Conservation (phyloP, 1,140 invertebrate genomes). For the Aphidius gifuensis region DNA sequence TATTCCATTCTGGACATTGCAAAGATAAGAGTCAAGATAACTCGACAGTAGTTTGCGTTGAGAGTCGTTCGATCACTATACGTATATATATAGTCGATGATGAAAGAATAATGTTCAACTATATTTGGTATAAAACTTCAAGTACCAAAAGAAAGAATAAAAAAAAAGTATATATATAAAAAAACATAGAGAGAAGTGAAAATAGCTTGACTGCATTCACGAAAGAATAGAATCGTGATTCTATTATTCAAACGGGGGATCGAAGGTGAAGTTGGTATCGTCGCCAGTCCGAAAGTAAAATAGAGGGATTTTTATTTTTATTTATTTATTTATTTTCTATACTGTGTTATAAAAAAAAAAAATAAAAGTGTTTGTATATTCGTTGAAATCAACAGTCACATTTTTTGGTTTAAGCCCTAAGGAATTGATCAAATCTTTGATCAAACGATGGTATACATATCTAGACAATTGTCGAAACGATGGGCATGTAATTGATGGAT, state of each 20-base stretch:
- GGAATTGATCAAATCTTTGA: conserved; percentile 34
- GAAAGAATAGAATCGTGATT: conserved; percentile 52
- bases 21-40: conserved; percentile 21
- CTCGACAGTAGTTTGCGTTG: conserved; percentile 9
- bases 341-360: background rate
- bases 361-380: too few relatives aligned
- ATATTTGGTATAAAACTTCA: too few relatives aligned
- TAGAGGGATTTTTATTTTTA: conserved; percentile 25
- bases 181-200: conserved; percentile 29
- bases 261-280: conserved; percentile 35
- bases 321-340: conserved; percentile 1
- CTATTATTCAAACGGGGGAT: conserved; percentile 40
- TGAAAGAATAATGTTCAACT: too few relatives aligned
- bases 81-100: too few relatives aligned
- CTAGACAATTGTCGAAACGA: conserved; percentile 43
- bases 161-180: too few relatives aligned
- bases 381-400: too few relatives aligned
- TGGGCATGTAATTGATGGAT: conserved; percentile 44
- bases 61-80: conserved; percentile 42
- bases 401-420: too few relatives aligned
- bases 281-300: conserved; percentile 23
- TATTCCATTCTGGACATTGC: too few relatives aligned
- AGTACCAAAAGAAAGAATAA: background rate
- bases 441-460: conserved; percentile 43
- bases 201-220: conserved; percentile 40